Percentiles rank a stretch among this genome's conserved stretches.
These are phyloP conservation scores for Limnephilus rhombicus DNA, from an alignment of 2,888 invertebrate genomes.

Conservation along the genomic window DNA sequence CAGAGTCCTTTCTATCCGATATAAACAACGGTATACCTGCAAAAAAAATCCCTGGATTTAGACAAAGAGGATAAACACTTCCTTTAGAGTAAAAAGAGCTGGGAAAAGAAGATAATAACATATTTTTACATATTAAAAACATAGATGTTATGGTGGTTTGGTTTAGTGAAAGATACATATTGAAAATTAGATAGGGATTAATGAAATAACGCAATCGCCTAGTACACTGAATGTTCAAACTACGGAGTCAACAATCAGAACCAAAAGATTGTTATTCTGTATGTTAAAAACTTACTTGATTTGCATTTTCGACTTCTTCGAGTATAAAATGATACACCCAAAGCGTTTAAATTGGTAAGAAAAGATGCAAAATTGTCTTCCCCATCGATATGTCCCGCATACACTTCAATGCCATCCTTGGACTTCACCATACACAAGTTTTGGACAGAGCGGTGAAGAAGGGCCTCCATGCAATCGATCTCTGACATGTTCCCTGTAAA, in stretches of 20 bases:
- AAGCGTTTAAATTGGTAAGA: slow-evolving; percentile 24
- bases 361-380: slow-evolving; percentile 24
- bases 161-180: neutral
- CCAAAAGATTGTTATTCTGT: neutral
- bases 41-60: neutral
- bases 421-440: slow-evolving; percentile 16
- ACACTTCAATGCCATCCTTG: slow-evolving; percentile 27
- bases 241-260: neutral
- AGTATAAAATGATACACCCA: slow-evolving; percentile 27
- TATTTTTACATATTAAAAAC: too few species aligned
- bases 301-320: slow-evolving; percentile 33
- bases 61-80: neutral
- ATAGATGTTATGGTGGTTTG: neutral
- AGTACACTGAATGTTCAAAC: neutral
- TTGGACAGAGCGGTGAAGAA: neutral
- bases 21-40: slow-evolving; percentile 9
- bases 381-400: slow-evolving; percentile 23
- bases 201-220: neutral
- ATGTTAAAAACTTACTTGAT: slow-evolving; percentile 6
- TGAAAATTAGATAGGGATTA: neutral
- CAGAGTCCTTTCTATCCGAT: slow-evolving; percentile 31
- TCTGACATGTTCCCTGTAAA: neutral
- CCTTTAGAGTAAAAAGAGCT: neutral
- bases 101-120: neutral
- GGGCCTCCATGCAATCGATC: slow-evolving; percentile 3